Evolutionary conservation across 2,113 vertebrate genomes (phyloP), one percentile per base, ranked within the genome.

Genomic region (Esox niger): DNA sequence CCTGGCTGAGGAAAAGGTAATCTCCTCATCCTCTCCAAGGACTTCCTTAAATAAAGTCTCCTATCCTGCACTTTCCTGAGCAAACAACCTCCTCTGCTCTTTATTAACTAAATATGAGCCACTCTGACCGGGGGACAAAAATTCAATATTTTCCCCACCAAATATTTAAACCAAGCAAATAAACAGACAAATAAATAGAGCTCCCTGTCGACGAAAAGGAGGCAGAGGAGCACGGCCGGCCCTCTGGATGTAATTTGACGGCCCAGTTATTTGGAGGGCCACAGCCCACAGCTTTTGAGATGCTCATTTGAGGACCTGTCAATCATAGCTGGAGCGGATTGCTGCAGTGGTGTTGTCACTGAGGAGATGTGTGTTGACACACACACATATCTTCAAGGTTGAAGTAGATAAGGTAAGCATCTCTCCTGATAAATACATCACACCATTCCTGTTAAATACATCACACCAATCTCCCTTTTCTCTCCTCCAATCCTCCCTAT

Each of bases 141-240:
- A 94, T 94, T 94, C 94, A 94, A 95, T 95, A 94, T 94, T 94
- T 93, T 82, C 76, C 74, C 89, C 88, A 84, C 89, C 90, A 94
- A 96, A 98, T 95, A 96, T 94, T 95, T 93, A 89, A 93, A 95
- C 94, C 94, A 90, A 92, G 90, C 87, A 93, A 92, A 93, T 93
- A 93, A 91, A 93, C 89, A 93, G 89, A 90, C 88, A 91, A 92
- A 93, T 91, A 92, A 91, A 93, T 91, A 93, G 91, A 90, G 85
- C 92, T 93, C 91, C 87, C 85, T 87, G 88, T 90, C 85, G 86
- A 43, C 15, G 38, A 15, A n/a, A n/a, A 43, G 38, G 79, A 75
- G 77, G 84, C 92, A 87, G 89, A 93, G 94, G 89, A 93, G 94
- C 89, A 43, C 91, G 91, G 86, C 75, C 91, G 86, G 90, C 91